Conservation (phyloP, 2,797 vertebrate genomes). For the Pangasius djambal region DNA sequence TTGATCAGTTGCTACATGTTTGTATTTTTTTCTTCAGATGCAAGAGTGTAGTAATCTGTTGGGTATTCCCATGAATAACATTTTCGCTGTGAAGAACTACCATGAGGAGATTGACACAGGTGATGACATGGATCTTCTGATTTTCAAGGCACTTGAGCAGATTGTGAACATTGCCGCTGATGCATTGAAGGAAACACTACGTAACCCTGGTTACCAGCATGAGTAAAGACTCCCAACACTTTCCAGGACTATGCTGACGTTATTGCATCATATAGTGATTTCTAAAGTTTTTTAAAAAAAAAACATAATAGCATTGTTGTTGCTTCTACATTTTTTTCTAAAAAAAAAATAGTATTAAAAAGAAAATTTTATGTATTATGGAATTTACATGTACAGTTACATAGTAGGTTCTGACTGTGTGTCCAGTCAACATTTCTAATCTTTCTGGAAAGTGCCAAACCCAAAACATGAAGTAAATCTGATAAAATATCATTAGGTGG, state of each 20-base stretch:
- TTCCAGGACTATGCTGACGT: not conserved
- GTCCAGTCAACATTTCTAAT: too few species aligned
- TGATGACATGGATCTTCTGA: not conserved
- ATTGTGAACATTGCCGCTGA: not conserved
- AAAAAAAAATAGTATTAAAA: too few species aligned
- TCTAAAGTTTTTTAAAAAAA: too few species aligned
- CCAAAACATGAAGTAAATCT: too few species aligned
- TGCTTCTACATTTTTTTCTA: too few species aligned
- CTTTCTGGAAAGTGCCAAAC: too few species aligned
- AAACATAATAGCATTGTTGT: too few species aligned
- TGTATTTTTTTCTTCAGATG: not conserved
- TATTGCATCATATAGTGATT: too few species aligned
- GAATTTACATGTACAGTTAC: too few species aligned
- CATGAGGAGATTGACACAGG: not conserved
- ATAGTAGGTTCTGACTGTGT: too few species aligned
- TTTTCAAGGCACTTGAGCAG: not conserved
- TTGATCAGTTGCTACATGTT: not conserved
- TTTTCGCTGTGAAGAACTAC: constrained; percentile 2
- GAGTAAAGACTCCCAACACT: not conserved
- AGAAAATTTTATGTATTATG: too few species aligned
- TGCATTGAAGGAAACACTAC: not conserved
- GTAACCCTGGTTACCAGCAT: not conserved
- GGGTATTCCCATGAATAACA: not conserved
- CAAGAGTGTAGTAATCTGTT: not conserved
- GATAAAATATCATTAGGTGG: too few species aligned